Conservation (phyloP, 2,797 vertebrate genomes). For the Oreochromis mossambicus region DNA sequence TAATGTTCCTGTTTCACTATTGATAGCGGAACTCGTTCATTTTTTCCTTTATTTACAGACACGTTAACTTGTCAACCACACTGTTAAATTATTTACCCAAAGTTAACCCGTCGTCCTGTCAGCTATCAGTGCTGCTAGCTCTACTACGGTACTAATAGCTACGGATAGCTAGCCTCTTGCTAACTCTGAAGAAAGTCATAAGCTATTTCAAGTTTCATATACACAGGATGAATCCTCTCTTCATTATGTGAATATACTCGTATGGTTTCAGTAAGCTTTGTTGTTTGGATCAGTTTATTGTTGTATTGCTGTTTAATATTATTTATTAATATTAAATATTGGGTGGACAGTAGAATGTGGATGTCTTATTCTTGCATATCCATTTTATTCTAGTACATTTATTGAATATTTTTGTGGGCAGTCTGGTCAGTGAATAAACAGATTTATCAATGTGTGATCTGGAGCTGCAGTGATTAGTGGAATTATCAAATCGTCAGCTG, state of each 20-base stretch:
- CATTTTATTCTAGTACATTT: neutral
- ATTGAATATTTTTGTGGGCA: neutral
- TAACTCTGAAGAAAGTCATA: neutral
- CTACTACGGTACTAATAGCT: neutral
- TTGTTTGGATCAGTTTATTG: neutral
- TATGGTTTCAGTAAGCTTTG: neutral
- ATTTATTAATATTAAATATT: neutral
- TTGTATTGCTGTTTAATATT: neutral
- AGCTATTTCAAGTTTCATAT: neutral
- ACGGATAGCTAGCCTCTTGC: neutral
- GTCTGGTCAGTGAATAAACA: neutral
- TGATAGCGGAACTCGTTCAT: neutral
- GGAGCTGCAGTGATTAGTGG: neutral
- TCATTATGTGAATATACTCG: neutral
- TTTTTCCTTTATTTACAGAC: fast-evolving
- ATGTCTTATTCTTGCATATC: neutral
- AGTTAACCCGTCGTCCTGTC: neutral
- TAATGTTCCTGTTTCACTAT: neutral
- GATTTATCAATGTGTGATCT: neutral
- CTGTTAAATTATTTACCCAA: neutral
- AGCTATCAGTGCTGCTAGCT: neutral
- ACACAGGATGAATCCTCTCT: neutral
- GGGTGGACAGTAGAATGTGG: neutral
- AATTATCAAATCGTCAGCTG: neutral
- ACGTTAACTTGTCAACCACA: neutral